Percentiles rank a stretch among this genome's conserved stretches.
Conservation (phyloP, 2,888 invertebrate genomes). For the Drosophila nigricruria region DNA sequence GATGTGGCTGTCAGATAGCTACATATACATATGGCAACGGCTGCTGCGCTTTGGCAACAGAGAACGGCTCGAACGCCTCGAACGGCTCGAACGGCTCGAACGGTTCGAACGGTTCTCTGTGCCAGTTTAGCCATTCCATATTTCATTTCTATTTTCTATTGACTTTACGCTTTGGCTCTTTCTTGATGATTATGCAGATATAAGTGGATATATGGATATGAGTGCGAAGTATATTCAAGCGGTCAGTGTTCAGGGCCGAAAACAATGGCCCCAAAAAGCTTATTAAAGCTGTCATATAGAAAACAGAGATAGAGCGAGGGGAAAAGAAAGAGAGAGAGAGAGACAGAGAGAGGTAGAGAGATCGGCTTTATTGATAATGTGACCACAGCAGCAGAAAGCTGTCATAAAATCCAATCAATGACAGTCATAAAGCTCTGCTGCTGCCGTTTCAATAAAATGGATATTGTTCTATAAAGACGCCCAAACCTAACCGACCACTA, state of each 20-base stretch:
- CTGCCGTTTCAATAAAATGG: conserved; percentile 14
- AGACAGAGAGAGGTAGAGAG: not conserved
- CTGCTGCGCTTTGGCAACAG: conserved; percentile 34
- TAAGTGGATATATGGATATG: conserved; percentile 23
- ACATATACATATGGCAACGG: conserved; percentile 16
- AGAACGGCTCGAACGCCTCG: conserved; percentile 26
- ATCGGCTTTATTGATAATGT: conserved; percentile 28
- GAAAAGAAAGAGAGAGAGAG: not conserved
- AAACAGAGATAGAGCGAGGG: not conserved
- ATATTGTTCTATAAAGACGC: conserved; percentile 11
- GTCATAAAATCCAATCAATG: conserved; percentile 37
- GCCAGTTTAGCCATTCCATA: conserved; percentile 56
- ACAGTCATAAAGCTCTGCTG: conserved; percentile 27
- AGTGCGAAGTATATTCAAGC: conserved; percentile 13
- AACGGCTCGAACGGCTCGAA: conserved; percentile 60
- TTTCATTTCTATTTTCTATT: conserved; percentile 42
- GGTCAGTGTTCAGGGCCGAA: conserved; percentile 40
- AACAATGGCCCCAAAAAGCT: conserved; percentile 18
- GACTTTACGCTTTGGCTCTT: conserved; percentile 13
- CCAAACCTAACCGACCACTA: conserved; percentile 1
- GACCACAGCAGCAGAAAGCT: conserved; percentile 27
- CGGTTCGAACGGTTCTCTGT: conserved; percentile 66
- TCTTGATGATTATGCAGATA: conserved; percentile 37
- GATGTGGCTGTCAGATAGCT: conserved; percentile 37
- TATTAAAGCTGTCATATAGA: conserved; percentile 10